A percentile compares a stretch with the other conserved stretches of the same genome.
Evolutionary conservation across 2,888 invertebrate species (phyloP).

Genomic region (Luffia ferchaultella): DNA sequence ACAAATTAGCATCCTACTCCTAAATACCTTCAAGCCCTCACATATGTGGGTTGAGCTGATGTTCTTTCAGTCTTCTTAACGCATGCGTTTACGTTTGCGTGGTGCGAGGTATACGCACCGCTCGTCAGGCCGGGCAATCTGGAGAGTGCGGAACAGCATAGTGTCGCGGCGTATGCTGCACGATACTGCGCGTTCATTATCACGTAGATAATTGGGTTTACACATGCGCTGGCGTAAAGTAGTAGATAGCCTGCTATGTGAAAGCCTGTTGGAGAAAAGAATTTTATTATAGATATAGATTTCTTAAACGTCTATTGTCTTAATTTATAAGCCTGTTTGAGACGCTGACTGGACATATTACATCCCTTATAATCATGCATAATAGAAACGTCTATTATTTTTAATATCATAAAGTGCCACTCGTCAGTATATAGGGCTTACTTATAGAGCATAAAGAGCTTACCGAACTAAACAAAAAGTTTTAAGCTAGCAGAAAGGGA

Average conservation of each 20-base stretch:
- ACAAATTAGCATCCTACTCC: no score
- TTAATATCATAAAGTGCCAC: no score
- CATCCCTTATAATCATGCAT: no score
- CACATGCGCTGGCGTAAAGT: conserved; percentile 88
- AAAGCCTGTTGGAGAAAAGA: conserved; percentile 47
- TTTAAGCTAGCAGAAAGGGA: no score
- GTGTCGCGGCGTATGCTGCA: conserved; percentile 84
- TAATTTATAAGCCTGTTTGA: no score
- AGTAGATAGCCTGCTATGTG: conserved; percentile 86
- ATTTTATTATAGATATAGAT: no score
- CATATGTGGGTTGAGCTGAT: conserved; percentile 43
- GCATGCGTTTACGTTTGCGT: conserved; percentile 28
- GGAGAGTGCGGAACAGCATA: conserved; percentile 68
- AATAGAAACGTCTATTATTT: no score
- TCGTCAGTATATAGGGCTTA: no score
- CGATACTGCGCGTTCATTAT: conserved; percentile 95
- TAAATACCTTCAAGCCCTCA: conserved; percentile 56
- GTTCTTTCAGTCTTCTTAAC: conserved; percentile 41
- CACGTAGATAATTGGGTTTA: conserved; percentile 93
- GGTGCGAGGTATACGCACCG: conserved; percentile 62
- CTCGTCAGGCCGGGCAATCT: conserved; percentile 67
- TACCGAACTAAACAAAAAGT: no score
- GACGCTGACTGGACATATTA: no score
- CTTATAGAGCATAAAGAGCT: no score
- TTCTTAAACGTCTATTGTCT: no score